Conservation (phyloP, 2,888 invertebrate species). For the Junonia oenone region DNA sequence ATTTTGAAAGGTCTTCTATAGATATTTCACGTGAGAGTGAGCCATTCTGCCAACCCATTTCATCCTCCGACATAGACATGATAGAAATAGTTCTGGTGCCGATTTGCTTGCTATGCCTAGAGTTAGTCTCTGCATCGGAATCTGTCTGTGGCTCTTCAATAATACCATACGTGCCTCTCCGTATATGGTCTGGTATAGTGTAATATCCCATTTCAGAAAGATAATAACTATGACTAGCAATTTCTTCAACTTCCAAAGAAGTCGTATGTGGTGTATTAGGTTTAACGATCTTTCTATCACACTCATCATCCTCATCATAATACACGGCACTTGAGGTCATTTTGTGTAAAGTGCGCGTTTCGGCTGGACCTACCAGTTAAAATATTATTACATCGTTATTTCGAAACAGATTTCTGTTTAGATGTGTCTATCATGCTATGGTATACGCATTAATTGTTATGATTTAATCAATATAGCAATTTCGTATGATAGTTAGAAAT, state of each 20-base stretch:
- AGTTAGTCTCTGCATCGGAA: slow-evolving; percentile 71
- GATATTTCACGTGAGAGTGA: slow-evolving; percentile 79
- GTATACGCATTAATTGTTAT: slow-evolving; percentile 38
- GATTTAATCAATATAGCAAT: slow-evolving; percentile 35
- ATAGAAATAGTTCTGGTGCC: slow-evolving; percentile 81
- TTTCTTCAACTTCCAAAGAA: slow-evolving; percentile 80
- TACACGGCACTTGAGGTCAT: slow-evolving; percentile 81
- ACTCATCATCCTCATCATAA: slow-evolving; percentile 76
- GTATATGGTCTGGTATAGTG: slow-evolving; percentile 61
- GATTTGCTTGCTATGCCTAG: slow-evolving; percentile 45
- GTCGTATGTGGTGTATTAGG: slow-evolving; percentile 74
- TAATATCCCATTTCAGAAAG: slow-evolving; percentile 75
- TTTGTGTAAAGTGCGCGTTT: slow-evolving; percentile 83
- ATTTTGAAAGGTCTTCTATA: slow-evolving; percentile 77
- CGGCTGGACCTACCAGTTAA: slow-evolving; percentile 82
- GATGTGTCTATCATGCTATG: slow-evolving; percentile 46
- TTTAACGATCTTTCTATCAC: slow-evolving; percentile 55
- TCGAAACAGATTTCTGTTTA: slow-evolving; percentile 37
- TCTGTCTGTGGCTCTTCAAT: slow-evolving; percentile 75
- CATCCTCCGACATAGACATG: slow-evolving; percentile 83
- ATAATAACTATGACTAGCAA: slow-evolving; percentile 80
- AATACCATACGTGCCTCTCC: slow-evolving; percentile 67
- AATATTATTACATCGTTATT: slow-evolving; percentile 65
- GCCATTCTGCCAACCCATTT: slow-evolving; percentile 77
- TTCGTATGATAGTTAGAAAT: slow-evolving; percentile 23